Evolutionary conservation across 2,888 invertebrate genomes (phyloP).

Genomic region (Drosophila acutilabella): DNA sequence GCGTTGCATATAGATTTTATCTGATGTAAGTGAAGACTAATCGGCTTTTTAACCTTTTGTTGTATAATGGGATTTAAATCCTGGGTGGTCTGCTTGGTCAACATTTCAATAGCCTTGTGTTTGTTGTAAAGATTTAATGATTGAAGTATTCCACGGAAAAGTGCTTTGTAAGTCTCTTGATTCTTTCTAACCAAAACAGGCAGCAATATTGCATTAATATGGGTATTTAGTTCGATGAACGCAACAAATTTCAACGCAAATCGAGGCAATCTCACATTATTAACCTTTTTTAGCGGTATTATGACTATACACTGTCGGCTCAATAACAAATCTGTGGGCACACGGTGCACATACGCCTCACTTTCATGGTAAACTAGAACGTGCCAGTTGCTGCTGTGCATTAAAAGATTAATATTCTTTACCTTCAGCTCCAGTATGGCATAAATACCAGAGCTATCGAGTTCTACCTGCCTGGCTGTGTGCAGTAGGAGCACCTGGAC

Average conservation of each 20-base stretch:
- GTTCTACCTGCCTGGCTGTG: slow-evolving; percentile 22
- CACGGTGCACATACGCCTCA: slow-evolving; percentile 49
- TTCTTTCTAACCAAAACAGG: slow-evolving; percentile 37
- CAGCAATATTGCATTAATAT: slow-evolving; percentile 57
- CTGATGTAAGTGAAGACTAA: slow-evolving; percentile 11
- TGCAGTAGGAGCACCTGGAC: slow-evolving; percentile 49
- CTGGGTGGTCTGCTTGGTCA: not conserved
- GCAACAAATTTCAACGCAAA: slow-evolving; percentile 63
- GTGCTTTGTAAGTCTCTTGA: slow-evolving; percentile 34
- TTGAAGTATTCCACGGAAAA: slow-evolving; percentile 52
- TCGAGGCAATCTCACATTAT: slow-evolving; percentile 55
- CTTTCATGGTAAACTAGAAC: slow-evolving; percentile 59
- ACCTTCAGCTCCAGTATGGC: slow-evolving; percentile 68
- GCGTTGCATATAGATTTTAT: slow-evolving; percentile 46
- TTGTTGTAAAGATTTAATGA: slow-evolving; percentile 32
- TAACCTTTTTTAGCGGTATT: slow-evolving; percentile 53
- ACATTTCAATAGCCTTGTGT: not conserved
- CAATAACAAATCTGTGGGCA: slow-evolving; percentile 67
- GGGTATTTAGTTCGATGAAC: slow-evolving; percentile 49
- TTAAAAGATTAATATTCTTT: slow-evolving; percentile 51
- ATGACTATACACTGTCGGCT: slow-evolving; percentile 63
- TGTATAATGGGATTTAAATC: not conserved
- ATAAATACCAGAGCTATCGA: slow-evolving; percentile 53
- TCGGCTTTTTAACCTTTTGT: slow-evolving; percentile 36
- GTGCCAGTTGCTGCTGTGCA: slow-evolving; percentile 70